A percentile compares a stretch with the other conserved stretches of the same genome.
These are phyloP conservation scores for Volucella inflata DNA, from an alignment of 2,888 invertebrate genomes.

Conservation along the genomic window DNA sequence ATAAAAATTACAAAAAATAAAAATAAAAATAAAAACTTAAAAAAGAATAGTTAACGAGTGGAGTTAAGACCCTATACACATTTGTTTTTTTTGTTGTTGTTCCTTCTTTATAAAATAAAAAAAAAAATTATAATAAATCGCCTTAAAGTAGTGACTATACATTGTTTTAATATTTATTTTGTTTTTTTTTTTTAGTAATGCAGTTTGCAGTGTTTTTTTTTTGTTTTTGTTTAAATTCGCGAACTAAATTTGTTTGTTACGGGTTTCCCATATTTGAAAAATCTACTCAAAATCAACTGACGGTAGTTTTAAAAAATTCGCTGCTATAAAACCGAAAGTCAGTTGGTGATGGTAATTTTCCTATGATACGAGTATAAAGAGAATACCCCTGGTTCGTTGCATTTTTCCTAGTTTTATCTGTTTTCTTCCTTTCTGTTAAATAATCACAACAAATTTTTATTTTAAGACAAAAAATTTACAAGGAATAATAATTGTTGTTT, in stretches of 20 bases:
- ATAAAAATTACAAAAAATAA: conserved; percentile 48
- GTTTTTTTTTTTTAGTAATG: conserved; percentile 60
- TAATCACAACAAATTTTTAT: conserved; percentile 68
- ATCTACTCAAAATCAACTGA: conserved; percentile 64
- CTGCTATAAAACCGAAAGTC: conserved; percentile 57
- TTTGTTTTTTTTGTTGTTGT: too few species aligned
- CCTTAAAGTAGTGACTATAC: conserved; percentile 84
- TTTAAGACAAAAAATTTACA: conserved; percentile 59
- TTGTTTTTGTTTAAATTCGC: conserved; percentile 65
- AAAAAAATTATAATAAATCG: conserved; percentile 77
- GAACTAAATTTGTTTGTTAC: conserved; percentile 21
- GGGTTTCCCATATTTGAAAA: background rate
- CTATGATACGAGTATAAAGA: background rate
- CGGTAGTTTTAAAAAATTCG: conserved; percentile 58
- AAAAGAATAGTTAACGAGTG: conserved; percentile 76
- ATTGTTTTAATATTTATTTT: conserved; percentile 79
- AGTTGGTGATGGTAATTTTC: conserved; percentile 52
- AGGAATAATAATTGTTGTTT: conserved; percentile 46
- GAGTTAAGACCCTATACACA: conserved; percentile 75
- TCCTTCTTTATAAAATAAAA: conserved; percentile 70
- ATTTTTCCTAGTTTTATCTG: conserved; percentile 73
- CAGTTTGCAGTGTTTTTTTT: conserved; percentile 76
- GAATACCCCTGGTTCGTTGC: conserved; percentile 62
- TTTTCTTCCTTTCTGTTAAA: conserved; percentile 76
- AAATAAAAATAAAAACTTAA: conserved; percentile 60